These are phyloP conservation scores for Elysia crispata DNA, from an alignment of 2,888 invertebrate species.

Conservation along the genomic window DNA sequence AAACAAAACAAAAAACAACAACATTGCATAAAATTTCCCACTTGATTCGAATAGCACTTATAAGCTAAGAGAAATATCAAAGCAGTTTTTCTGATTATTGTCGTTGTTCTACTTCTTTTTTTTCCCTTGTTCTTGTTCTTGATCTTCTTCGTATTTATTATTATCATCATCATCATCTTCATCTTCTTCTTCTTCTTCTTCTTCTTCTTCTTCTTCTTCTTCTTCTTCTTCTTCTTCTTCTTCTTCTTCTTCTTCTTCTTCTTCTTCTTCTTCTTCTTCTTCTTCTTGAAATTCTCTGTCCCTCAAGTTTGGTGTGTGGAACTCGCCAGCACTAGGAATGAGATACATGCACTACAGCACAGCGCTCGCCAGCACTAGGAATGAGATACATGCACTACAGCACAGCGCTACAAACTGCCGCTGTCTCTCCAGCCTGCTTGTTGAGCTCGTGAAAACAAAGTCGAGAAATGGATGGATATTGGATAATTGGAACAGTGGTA, in stretches of 20 bases:
- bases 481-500: no score
- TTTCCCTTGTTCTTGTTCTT: background rate
- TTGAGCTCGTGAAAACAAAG: no score
- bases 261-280: slow-evolving; percentile 33
- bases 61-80: no score
- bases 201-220: slow-evolving; percentile 9
- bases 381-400: background rate
- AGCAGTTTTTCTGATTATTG: background rate
- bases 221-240: slow-evolving; percentile 11
- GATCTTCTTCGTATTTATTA: background rate
- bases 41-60: no score
- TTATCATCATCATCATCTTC: no score
- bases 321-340: background rate
- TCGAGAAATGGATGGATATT: no score
- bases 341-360: background rate
- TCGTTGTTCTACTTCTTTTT: background rate
- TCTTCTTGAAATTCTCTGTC: slow-evolving; percentile 29
- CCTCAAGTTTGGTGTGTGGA: no score
- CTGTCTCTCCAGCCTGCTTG: no score
- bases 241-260: slow-evolving; percentile 26
- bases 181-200: slow-evolving; percentile 9
- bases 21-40: no score
- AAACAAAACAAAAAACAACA: no score
- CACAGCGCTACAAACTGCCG: no score
- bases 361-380: background rate